A percentile compares a stretch with the other conserved stretches of the same genome.
phyloP scores from a whole-genome alignment of 1,140 invertebrate species.

The Ectropis grisescens region DNA sequence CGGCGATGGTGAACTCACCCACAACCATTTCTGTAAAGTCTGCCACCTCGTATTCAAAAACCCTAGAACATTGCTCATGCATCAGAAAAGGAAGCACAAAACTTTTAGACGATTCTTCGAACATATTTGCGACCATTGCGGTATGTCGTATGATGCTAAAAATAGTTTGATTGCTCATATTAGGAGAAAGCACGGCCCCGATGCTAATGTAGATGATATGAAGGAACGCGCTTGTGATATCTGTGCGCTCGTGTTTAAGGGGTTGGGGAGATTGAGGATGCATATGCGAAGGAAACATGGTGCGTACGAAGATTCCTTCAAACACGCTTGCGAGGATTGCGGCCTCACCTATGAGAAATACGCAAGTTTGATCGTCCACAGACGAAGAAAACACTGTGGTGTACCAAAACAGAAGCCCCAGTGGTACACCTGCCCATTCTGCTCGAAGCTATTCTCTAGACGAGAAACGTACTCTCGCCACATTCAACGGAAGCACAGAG shows the following conservation, averaged over 20 bases:
- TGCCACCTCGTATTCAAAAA: conserved; percentile 57
- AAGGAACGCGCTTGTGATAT: conserved; percentile 53
- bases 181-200: conserved; percentile 49
- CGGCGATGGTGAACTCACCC: conserved; percentile 4
- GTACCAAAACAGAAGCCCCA: conserved; percentile 22
- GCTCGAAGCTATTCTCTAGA: conserved; percentile 47
- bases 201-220: conserved; percentile 30
- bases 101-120: conserved; percentile 38
- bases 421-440: conserved; percentile 52
- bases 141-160: conserved; percentile 52
- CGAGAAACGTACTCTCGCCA: conserved; percentile 52
- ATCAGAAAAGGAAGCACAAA: conserved; percentile 53
- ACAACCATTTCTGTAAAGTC: conserved; percentile 40
- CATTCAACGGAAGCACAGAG: conserved; percentile 51
- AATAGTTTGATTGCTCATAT: conserved; percentile 53
- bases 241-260: conserved; percentile 56
- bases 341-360: conserved; percentile 54
- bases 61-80: conserved; percentile 41
- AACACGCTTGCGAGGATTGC: conserved; percentile 42
- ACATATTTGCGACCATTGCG: conserved; percentile 47
- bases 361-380: conserved; percentile 50
- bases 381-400: conserved; percentile 40
- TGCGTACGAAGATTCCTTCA: conserved; percentile 45
- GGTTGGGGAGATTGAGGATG: conserved; percentile 44
- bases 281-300: conserved; percentile 58